Percentiles rank a stretch among this genome's conserved stretches.
These are phyloP conservation scores for Manduca sexta DNA, from an alignment of 1,140 invertebrate species.

Conservation along the genomic window DNA sequence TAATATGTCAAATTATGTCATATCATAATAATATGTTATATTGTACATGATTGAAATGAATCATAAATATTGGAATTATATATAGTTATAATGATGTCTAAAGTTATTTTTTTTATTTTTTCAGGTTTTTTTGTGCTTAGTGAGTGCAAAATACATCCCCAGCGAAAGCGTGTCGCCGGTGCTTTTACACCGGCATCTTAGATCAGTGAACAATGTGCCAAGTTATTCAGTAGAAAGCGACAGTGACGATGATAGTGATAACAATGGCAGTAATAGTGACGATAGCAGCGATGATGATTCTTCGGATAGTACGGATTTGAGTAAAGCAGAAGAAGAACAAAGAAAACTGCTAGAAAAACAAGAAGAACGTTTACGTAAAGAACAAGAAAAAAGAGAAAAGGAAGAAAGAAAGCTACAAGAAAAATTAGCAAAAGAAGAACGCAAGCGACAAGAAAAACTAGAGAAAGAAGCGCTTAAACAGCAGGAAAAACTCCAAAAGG, in stretches of 20 bases:
- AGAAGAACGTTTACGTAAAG: conserved; percentile 11
- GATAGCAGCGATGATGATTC: conserved; percentile 4
- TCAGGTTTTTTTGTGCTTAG: conserved; percentile 42
- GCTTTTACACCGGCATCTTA: conserved; percentile 24
- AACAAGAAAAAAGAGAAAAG: conserved; percentile 30
- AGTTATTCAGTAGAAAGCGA: conserved; percentile 27
- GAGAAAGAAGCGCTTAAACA: conserved; percentile 20
- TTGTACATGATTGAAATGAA: too few species aligned
- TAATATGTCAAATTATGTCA: too few species aligned
- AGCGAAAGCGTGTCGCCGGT: conserved; percentile 29
- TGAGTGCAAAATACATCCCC: conserved; percentile 55
- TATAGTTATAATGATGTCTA: conserved; percentile 1
- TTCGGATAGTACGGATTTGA: background rate
- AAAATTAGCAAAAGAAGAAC: conserved; percentile 33
- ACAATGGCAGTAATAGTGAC: conserved; percentile 7
- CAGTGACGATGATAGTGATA: conserved; percentile 20
- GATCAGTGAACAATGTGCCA: conserved; percentile 35
- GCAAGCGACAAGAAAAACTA: conserved; percentile 26
- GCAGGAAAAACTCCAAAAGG: conserved; percentile 18
- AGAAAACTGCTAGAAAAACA: conserved; percentile 13
- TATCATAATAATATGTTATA: too few species aligned
- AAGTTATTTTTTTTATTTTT: conserved; percentile 16
- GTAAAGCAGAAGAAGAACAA: conserved; percentile 16
- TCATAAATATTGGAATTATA: background rate
- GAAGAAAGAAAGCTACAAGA: conserved; percentile 31